Base-by-base conservation (phyloP, 2,113 vertebrate genomes). In the Ceyx cyanopectus region DNA sequence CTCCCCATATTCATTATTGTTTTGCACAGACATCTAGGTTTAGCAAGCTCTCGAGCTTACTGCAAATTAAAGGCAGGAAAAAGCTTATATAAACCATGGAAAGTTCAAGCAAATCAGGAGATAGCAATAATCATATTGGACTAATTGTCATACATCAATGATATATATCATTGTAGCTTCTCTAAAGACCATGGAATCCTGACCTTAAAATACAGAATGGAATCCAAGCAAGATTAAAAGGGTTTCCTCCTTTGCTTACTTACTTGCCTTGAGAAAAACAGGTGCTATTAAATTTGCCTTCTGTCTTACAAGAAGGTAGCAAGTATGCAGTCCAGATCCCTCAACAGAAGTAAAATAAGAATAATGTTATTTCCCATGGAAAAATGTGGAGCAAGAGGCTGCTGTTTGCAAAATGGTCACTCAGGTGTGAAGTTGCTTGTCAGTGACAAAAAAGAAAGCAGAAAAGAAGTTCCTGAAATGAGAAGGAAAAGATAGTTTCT, bases 221-320 rank as follows among this genome's bases (percentile, higher is more conserved):
- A 91, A 90, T 75, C 65, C 78, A 86, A 65, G 14, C 45, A 87
- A 90, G 74, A 93, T 92, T 81, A 89, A 54, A 48, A 72, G 37
- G 45, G 75, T 90, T 93, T 91, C 41, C 62, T 92, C 54, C 32
- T 84, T 81, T 84, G n/a, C 46, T 90, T 86, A n/a, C n/a, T 82
- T 90, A 54, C 58, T 78, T 88, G 84, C 81, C 78, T 92, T 75
- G 37, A 95, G 89, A 90, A 85, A 93, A 95, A 96, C 81, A 92
- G 7, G 1, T 95, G 78, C 43, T 89, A 54, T 54, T 85, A 53
- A 94, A 93, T 93, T 94, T 90, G 24, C 46, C 77, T 81, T 89
- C 74, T 65, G 81, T 87, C 51, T 81, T 54, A 78, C 29, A 81
- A 90, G 77, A 76, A 94, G 70, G 86, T 84, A 75, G 50, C 46